phyloP scores from a whole-genome alignment of 2,797 vertebrate genomes.

The Streptopelia turtur region DNA sequence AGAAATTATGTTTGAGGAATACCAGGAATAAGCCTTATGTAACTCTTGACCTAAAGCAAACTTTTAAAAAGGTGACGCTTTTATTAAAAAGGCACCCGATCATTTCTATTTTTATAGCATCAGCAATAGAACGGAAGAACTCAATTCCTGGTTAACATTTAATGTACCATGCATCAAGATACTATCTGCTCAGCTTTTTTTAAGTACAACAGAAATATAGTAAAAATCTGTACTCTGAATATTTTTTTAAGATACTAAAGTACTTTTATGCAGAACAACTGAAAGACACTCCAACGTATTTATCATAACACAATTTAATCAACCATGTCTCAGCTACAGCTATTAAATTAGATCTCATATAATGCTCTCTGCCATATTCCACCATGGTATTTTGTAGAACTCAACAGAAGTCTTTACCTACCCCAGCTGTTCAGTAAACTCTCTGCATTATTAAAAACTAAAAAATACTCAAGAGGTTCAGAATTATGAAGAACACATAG shows the following conservation, averaged over 20 bases:
- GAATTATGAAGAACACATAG: background rate
- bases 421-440: background rate
- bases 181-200: background rate
- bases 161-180: background rate
- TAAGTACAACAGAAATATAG: background rate
- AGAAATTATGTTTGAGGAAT: slow-evolving; percentile 8
- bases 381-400: background rate
- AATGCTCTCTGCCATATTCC: background rate
- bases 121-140: background rate
- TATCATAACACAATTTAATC: background rate
- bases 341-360: background rate
- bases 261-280: background rate
- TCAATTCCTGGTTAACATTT: background rate
- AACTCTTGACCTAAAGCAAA: slow-evolving; percentile 25
- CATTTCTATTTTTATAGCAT: background rate
- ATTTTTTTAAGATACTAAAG: background rate
- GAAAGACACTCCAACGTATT: background rate
- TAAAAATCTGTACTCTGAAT: background rate
- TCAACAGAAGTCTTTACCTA: background rate
- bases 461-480: background rate
- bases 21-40: background rate
- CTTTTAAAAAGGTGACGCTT: background rate
- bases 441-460: background rate
- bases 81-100: background rate
- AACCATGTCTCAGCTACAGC: background rate